Base-by-base conservation (phyloP, 2,888 invertebrate genomes). In the Catocala sponsa region DNA sequence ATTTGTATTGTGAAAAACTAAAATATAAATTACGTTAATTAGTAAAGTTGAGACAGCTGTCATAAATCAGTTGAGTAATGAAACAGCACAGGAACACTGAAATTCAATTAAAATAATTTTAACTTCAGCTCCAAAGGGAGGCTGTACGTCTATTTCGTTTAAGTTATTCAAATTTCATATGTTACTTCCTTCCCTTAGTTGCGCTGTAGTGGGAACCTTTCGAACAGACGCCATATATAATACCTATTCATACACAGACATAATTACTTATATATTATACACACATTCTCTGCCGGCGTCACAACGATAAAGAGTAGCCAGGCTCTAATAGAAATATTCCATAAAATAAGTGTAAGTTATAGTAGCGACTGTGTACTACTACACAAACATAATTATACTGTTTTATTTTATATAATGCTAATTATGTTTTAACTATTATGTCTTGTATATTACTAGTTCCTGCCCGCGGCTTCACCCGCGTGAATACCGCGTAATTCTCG, bases 21-120 rank as follows among this genome's bases (percentile, higher is more conserved):
- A 80, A 76, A 76, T 69, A 74, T 73, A 73, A 80, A 80, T 81
- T 74, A 76, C 72, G 55, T 75, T 81, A 82, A 84, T 83, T 83
- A 76, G 70, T 59, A 69, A 84, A 84, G 78, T 84, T 83, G 35
- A 70, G 80, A 74, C 81, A 80, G 78, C 76, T 78, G 81, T 82
- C 82, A 84, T 84, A 83, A 83, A 84, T 84, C 83, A 79, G 57
- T 55, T 60, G 64, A 66, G 72, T 68, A 76, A 78, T 70, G 73
- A 74, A 79, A 77, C 74, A 74, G 72, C 77, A 77, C 69, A 68
- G 43, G 72, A 79, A 77, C 79, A 79, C 69, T 76, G 76, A 77
- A 78, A 79, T 81, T 78, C 78, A 79, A 81, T 83, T 83, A 78
- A 78, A 75, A 80, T 74, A 64, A 78, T 74, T 78, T 78, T 56